These are phyloP conservation scores for Bombyx mandarina DNA, from an alignment of 1,140 invertebrate genomes.

Conservation along the genomic window DNA sequence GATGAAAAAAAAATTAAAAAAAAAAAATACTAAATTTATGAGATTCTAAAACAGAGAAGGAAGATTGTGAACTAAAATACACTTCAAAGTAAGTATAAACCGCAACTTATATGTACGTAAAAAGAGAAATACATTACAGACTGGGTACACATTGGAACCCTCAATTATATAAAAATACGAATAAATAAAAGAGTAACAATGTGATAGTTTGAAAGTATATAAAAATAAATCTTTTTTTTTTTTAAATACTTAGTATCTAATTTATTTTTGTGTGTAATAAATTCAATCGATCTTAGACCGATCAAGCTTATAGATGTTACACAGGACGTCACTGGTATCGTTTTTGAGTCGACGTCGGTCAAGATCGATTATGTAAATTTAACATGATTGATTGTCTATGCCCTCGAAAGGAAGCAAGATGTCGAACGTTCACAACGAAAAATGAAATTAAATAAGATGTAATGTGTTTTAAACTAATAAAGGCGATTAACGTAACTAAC, in stretches of 20 bases:
- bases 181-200: constrained; percentile 62
- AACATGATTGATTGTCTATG: too few relatives aligned
- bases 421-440: background rate
- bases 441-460: constrained; percentile 1
- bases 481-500: constrained; percentile 13
- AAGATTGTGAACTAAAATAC: constrained; percentile 32
- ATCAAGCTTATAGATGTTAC: too few relatives aligned
- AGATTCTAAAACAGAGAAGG: constrained; percentile 60
- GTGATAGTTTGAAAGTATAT: constrained; percentile 63
- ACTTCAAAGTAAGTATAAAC: constrained; percentile 57
- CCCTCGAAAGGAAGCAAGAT: too few relatives aligned
- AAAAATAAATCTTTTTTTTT: constrained; percentile 63
- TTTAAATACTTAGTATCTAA: constrained; percentile 63
- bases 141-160: constrained; percentile 28
- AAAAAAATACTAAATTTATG: constrained; percentile 40
- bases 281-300: constrained; percentile 11
- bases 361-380: too few relatives aligned
- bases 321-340: too few relatives aligned
- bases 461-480: constrained; percentile 7
- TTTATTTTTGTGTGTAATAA: constrained; percentile 19
- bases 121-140: constrained; percentile 26
- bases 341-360: too few relatives aligned
- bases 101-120: constrained; percentile 55
- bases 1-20: background rate
- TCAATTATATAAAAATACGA: constrained; percentile 9